Evolutionary conservation across 2,113 vertebrate species (phyloP), one percentile per base, ranked within the genome.

Genomic region (Proterorhinus semilunaris): DNA sequence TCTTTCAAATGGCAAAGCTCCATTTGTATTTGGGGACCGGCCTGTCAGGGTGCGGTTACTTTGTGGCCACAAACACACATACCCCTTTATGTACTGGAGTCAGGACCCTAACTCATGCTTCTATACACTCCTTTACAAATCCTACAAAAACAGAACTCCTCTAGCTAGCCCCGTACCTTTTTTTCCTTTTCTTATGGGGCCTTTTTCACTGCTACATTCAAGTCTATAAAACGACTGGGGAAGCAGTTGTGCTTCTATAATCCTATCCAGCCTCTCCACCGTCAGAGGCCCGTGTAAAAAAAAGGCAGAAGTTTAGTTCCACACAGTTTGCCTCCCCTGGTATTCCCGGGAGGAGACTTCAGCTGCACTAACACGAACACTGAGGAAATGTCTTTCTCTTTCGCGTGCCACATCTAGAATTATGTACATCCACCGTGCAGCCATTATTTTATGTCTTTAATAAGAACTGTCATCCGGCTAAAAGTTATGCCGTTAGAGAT

Each of bases 191-290:
- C 64, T 69, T 43, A 15, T 62, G 43, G 71, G 82, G 16, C 64
- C 45, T 48, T 82, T 90, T 87, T 84, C 65, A 79, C 46, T 51
- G 46, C 69, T 83, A 78, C 73, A 81, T 81, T 80, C 16, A 6
- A 73, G 53, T 80, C 81, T 66, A 76, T 89, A 75, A 90, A 86
- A 83, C 58, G 44, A 67, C 77, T 75, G 70, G 71, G 62, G 72
- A 86, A 88, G 90, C 77, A 83, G 79, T 74, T 77, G 21, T 27
- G 48, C 66, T 68, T 69, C 63, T 83, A 62, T 81, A 77, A 80
- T 69, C 61, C n/a, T 12, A 62, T 72, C 74, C 76, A 87, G 66
- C 36, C 45, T 82, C 83, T 88, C 78, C 86, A 78, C 65, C 44
- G 62, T 66, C 76, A 21, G 65, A 75, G 68, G 71, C 21, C 57